phyloP scores from a whole-genome alignment of 2,888 invertebrate genomes.

The Fragum whitleyi region DNA sequence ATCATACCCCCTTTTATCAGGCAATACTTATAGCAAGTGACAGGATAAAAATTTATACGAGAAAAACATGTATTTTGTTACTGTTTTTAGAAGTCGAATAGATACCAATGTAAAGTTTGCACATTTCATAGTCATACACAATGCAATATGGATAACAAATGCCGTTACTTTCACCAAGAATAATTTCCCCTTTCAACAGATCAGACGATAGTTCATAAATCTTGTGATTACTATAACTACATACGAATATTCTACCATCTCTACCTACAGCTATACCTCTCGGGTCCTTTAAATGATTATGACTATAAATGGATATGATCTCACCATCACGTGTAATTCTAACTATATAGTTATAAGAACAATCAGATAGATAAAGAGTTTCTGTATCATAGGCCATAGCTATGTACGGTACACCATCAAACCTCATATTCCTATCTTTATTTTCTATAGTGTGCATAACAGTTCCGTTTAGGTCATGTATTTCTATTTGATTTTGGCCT shows the following conservation, averaged over 20 bases:
- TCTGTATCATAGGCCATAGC: background rate
- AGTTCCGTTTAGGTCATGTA: background rate
- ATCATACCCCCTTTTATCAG: no score
- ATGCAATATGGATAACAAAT: background rate
- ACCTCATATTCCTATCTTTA: background rate
- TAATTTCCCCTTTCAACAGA: background rate
- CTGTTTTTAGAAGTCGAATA: no score
- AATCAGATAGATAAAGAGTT: background rate
- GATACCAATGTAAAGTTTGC: background rate
- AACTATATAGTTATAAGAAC: background rate
- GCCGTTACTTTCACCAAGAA: background rate
- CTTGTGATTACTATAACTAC: background rate
- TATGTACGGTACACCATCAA: background rate
- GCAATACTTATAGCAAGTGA: no score
- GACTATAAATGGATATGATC: background rate
- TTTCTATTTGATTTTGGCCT: background rate
- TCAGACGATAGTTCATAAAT: background rate
- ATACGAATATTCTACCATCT: constrained; percentile 11
- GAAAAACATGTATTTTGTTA: no score
- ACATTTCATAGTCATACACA: background rate
- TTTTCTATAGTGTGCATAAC: background rate
- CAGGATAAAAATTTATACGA: no score
- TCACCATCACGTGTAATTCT: background rate
- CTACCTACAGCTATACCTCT: background rate
- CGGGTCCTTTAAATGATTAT: background rate